Conservation (phyloP, 2,113 vertebrate genomes). For the Megaceryle maxima region DNA sequence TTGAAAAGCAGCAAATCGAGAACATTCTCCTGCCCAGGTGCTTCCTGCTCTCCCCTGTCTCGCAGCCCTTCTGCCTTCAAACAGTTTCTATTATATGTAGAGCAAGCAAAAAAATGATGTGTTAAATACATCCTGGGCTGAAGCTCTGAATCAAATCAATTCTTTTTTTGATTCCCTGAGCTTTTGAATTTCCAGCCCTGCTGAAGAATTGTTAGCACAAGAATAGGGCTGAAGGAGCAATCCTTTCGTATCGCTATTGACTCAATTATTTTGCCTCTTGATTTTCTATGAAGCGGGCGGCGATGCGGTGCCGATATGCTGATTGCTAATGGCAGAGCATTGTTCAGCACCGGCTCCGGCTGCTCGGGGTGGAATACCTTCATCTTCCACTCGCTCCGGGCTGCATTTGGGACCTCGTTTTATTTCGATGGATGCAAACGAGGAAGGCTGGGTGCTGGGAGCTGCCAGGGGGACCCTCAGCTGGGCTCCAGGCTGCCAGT, state of each 20-base stretch:
- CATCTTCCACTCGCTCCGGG: not conserved
- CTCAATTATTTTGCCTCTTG: slow-evolving; percentile 67
- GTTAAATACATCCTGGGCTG: slow-evolving; percentile 25
- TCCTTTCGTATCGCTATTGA: slow-evolving; percentile 44
- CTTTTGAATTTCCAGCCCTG: slow-evolving; percentile 56
- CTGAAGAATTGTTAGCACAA: slow-evolving; percentile 57
- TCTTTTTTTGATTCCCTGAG: slow-evolving; percentile 29
- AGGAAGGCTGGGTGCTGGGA: not conserved
- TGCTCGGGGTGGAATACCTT: not conserved
- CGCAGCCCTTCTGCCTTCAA: not conserved
- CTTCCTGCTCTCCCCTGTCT: not conserved
- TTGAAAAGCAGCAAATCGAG: not conserved
- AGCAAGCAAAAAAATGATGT: not conserved
- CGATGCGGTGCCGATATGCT: slow-evolving; percentile 1
- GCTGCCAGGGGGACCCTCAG: not conserved
- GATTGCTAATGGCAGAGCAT: slow-evolving; percentile 67
- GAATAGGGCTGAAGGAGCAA: slow-evolving; percentile 64
- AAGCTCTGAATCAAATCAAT: slow-evolving; percentile 59
- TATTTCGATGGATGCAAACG: not conserved
- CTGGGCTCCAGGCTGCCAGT: not conserved
- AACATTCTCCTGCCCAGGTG: not conserved
- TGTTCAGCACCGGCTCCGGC: not conserved
- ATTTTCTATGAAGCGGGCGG: slow-evolving; percentile 43
- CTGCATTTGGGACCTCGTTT: not conserved
- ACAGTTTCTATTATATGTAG: slow-evolving; percentile 1